Evolutionary conservation across 1,140 invertebrate genomes (phyloP), one percentile per base, ranked within the genome.

Genomic region (Myzus persicae): DNA sequence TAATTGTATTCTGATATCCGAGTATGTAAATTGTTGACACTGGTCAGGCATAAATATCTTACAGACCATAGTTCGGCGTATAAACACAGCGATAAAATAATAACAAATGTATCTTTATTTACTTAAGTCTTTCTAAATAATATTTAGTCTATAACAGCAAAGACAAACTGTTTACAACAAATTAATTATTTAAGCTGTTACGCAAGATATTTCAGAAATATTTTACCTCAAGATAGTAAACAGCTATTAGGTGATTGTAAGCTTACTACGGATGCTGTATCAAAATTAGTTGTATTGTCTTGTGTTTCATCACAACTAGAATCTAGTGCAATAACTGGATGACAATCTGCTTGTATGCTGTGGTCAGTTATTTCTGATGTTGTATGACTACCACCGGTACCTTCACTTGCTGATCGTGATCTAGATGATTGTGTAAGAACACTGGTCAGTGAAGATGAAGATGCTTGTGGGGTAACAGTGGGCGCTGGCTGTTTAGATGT

Each of bases 401-500:
- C 91, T 85, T 93, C 91, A 84, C 91, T 93, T 51, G n/a, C 40
- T 51, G 91, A 93, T 20, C 91, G 59, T 9, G 91, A 93, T 84
- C 91, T 93, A 84, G 91, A 93, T 22, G 91, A 81, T 85, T 93
- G 91, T 51, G 91, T 93, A 54, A 85, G 91, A 84, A 48, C 91
- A 42, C 91, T 93, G 31, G 91, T 54, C 54, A 93, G 82, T 38
- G 93, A 94, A 42, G 89, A 90, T 48, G 93, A 54, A 36, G 93
- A 81, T n/a, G 46, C 88, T n/a, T 93, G 82, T 26, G 93, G 93
- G 14, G 93, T 87, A 4, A 93, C 88, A 42, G 51, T 90, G 9
- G 51, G 59, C 36, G 88, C 81, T 51, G 93, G 95, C 93, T 96
- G 95, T 38, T 96, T 95, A 7, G 95, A 95, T 94, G 95, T 95